Evolutionary conservation across 2,113 vertebrate genomes (phyloP).

Genomic region (Muntiacus muntjak): DNA sequence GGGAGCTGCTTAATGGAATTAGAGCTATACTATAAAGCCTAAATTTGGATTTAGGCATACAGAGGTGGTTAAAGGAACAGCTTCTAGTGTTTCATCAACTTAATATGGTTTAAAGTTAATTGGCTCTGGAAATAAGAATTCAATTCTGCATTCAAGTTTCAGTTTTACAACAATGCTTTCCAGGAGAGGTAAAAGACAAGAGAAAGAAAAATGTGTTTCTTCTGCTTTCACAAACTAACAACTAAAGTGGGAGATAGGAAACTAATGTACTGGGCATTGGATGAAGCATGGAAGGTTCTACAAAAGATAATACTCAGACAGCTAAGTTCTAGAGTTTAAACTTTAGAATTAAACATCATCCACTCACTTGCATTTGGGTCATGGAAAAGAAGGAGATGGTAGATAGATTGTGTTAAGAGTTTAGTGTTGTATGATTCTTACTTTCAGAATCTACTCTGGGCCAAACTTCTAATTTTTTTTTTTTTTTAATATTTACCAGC

Average conservation of each 20-base stretch:
- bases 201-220: not conserved
- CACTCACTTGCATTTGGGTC: not conserved
- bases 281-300: not conserved
- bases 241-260: not conserved
- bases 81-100: not conserved
- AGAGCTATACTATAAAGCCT: not conserved
- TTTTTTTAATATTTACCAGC: not conserved
- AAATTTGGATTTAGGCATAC: not conserved
- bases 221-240: not conserved
- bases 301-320: not conserved
- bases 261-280: not conserved
- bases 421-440: not conserved
- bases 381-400: not conserved
- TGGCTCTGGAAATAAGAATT: conserved; percentile 19
- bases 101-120: not conserved
- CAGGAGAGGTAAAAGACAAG: not conserved
- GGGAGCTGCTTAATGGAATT: not conserved
- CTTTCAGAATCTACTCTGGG: not conserved
- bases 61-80: not conserved
- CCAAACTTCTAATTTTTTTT: not conserved
- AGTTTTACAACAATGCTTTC: not conserved
- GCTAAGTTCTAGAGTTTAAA: not conserved
- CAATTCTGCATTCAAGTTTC: not conserved
- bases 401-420: not conserved
- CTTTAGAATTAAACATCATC: not conserved